Conservation (phyloP, 2,888 invertebrate genomes). For the Hyposoter dolosus region DNA sequence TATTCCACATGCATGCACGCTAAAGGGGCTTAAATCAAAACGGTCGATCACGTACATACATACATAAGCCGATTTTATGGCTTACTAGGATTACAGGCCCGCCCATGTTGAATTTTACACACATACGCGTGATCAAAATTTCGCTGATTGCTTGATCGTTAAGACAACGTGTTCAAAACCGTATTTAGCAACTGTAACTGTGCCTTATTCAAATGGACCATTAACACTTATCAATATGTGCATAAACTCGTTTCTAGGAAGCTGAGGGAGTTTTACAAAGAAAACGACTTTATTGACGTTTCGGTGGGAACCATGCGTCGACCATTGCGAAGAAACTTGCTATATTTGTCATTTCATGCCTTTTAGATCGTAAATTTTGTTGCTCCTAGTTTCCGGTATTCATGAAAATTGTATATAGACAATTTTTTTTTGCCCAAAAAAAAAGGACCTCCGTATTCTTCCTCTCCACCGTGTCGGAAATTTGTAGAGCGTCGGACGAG, state of each 20-base stretch:
- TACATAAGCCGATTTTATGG: conserved; percentile 3
- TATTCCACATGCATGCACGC: background rate
- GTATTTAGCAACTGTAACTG: background rate
- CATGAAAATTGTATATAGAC: background rate
- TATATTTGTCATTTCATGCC: too few species aligned
- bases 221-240: background rate
- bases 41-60: background rate
- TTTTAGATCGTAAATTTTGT: background rate
- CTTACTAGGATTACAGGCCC: background rate
- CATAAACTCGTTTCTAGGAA: background rate
- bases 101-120: background rate
- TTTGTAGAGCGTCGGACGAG: background rate
- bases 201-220: background rate
- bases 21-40: background rate
- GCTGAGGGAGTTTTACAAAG: background rate
- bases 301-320: too few species aligned
- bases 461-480: background rate
- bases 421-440: background rate
- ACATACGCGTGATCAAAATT: background rate
- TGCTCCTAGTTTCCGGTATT: background rate
- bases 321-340: too few species aligned
- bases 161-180: background rate
- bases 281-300: background rate
- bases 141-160: conserved; percentile 2
- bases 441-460: background rate